Base-by-base conservation (phyloP, 2,888 invertebrate genomes). In the Mimas tiliae region DNA sequence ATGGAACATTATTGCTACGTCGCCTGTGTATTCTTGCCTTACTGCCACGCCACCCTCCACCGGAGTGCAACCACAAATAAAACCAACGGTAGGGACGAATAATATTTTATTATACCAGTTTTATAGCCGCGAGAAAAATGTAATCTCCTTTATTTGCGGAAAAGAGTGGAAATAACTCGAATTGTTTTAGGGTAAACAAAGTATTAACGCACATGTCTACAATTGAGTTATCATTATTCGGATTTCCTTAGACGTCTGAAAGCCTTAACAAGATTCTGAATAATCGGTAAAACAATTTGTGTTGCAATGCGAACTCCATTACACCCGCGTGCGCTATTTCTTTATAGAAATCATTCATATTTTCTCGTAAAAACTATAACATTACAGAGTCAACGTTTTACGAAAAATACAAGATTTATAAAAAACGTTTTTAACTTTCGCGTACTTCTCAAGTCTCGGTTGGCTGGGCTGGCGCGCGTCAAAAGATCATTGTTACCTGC, bases 41-140 rank as follows among this genome's bases (percentile, higher is more conserved):
- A 87, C 83, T 85, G 79, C 80, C 75, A 71, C 75, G 73, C 78
- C 83, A 76, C 81, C 80, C 78, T 79, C 74, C 72, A 70, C 73
- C 81, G 76, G 81, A 89, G 86, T 89, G 89, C 87, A 91, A 80
- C 86, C 86, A 84, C 89, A 87, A 89, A 90, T 88, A 89, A 87
- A 77, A 74, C 71, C 73, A 51, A 69, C 66, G 78, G 82, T 77
- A 83, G 84, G 85, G 85, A 84, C 87, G 83, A 88, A 86, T 89
- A 83, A 90, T 90, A 86, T 90, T 90, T 91, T 90, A 90, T 90
- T 87, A 90, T 75, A 81, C 79, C 81, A 82, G 84, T 87, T 89
- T 88, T 87, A 91, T 83, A 89, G 86, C 90, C 87, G 78, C 85
- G 80, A 82, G 83, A 86, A 88, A 85, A 87, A 88, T 88, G 86